Conservation (phyloP, 1,140 invertebrate species). For the Rhopalosiphum maidis region DNA sequence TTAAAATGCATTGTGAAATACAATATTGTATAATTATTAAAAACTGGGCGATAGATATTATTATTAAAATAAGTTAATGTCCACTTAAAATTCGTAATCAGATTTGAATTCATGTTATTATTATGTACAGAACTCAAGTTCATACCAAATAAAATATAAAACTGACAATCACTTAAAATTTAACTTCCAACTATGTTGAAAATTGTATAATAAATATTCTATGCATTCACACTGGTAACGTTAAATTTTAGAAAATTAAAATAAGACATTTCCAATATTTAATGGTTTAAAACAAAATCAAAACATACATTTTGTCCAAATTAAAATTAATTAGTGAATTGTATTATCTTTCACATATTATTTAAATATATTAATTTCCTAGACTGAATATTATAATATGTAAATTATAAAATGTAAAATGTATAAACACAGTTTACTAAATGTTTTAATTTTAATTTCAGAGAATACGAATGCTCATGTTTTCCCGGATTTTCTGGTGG, state of each 20-base stretch:
- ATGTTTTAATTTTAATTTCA: not conserved
- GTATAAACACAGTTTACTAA: not conserved
- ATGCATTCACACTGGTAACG: not conserved
- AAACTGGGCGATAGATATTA: not conserved
- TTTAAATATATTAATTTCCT: too few species aligned
- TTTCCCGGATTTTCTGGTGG: constrained; percentile 75
- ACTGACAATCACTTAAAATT: too few species aligned
- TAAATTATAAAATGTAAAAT: not conserved
- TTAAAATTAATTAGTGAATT: too few species aligned
- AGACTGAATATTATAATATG: too few species aligned
- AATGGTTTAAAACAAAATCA: too few species aligned
- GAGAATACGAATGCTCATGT: constrained; percentile 71
- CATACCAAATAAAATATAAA: not conserved
- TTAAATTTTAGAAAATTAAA: not conserved
- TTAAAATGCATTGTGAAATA: not conserved
- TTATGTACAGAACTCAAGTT: not conserved
- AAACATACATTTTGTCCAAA: too few species aligned
- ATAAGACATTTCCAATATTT: too few species aligned
- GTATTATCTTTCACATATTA: too few species aligned
- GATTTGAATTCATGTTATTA: not conserved
- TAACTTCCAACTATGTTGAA: not conserved
- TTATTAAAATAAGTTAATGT: not conserved
- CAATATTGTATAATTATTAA: not conserved
- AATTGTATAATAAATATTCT: not conserved
- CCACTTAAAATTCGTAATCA: not conserved